Base-by-base conservation (phyloP, 2,888 invertebrate genomes). In the Hirtodrosophila trivittata region DNA sequence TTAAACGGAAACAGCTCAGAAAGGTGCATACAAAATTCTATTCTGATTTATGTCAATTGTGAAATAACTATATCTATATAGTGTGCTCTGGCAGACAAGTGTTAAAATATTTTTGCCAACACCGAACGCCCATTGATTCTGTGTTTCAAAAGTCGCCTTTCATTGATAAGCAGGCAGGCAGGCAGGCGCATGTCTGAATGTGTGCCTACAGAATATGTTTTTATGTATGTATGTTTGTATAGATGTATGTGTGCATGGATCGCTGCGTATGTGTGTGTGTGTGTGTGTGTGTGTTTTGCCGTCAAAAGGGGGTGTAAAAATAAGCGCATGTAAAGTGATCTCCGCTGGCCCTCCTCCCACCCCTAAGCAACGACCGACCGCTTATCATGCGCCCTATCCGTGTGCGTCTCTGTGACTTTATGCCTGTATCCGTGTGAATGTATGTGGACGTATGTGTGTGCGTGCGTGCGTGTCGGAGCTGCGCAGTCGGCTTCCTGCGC, bases 401-500 rank as follows among this genome's bases (percentile, higher is more conserved):
- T 67, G 64, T 69, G 47, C 37, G 39, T 39, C 45, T 70, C 45
- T 70, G 54, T 58, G 38, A 13, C 13, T 45, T 49, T 21, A 41
- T 51, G 21, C 13, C n/a, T 12, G n/a, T 30, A 35, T 37, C 13
- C 18, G 52, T 37, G 16, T 60, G 26, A 38, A 42, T 32, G 59
- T 46, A 37, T 52, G 16, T 39, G 42, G 63, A 49, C 67, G 64
- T 67, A 64, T 64, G 71, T 71, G 54, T 72, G 68, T 67, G 67
- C 68, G 71, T 66, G 66, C 67, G 65, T 59, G 60, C 64, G 71
- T 66, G 68, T 66, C 73, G 63, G 57, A 39, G 74, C 82, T 82
- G 82, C 83, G 86, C 82, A 78, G 83, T 85, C 67, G 75, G 62
- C 80, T 85, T 83, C 84, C 84, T 86, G 77, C 62, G 74, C 74